Evolutionary conservation across 1,140 invertebrate species (phyloP), one percentile per base, ranked within the genome.

Genomic region (Drosophila sp.): DNA sequence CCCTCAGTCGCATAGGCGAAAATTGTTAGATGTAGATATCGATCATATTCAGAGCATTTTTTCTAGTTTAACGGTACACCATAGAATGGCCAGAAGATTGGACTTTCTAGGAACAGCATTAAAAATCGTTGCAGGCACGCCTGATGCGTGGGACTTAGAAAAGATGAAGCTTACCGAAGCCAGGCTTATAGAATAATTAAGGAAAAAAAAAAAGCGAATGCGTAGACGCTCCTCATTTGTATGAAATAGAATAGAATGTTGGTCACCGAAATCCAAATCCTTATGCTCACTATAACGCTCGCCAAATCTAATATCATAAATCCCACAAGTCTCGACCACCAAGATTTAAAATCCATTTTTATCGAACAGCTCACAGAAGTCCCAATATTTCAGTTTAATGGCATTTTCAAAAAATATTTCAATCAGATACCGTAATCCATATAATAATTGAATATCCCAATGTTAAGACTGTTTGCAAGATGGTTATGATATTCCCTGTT

Each of bases 1-100:
- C 7, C 61, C 61, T 10, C 61, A 64, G 5, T 54, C 61, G 33
- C 60, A 62, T 23, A 62, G 47, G 60, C 60, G 60, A 47, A 62
- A 50, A 23, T 10, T 61, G 11, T 40, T 67, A 54, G 57, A 60
- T 10, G 58, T 55, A 68, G 57, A 61, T 23, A 40, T 55, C n/a
- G 60, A 58, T 6, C 60, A 64, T 58, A 23, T n/a, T 6, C 32
- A 30, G 5, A 70, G 33, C 23, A 4, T 64, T 0, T 64, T 58
- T 11, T 70, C 60, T 11, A n/a, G 11, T 4, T 40, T 65, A 35
- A 38, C 10, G 17, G 10, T 70, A 35, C 33, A 8, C 6, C 33
- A 35, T 8, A 35, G 33, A 35, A 35, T 35, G 33, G 5, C 33
- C 33, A 35, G 33, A 35, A 35, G 33, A 8, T 35, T 35, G 8